These are phyloP conservation scores for Salvelinus sp. DNA, from an alignment of 2,113 vertebrate species.

Conservation along the genomic window DNA sequence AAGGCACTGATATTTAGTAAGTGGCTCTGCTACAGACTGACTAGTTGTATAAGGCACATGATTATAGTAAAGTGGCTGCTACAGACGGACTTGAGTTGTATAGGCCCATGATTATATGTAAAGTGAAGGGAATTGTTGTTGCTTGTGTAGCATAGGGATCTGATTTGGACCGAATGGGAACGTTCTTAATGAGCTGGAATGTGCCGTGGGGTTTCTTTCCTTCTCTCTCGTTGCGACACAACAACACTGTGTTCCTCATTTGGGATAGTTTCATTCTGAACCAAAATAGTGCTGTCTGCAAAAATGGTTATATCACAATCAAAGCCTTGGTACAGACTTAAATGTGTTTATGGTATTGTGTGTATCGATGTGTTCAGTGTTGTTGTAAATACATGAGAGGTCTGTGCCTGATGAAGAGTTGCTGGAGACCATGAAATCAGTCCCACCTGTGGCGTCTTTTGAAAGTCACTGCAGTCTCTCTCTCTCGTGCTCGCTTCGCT, in stretches of 20 bases:
- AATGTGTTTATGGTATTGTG: conserved; percentile 1
- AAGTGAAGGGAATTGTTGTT: conserved; percentile 40
- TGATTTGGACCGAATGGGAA: conserved; percentile 57
- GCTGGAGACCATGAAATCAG: conserved; percentile 74
- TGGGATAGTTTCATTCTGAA: too few species aligned
- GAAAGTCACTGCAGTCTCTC: conserved; percentile 51
- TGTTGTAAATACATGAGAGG: conserved; percentile 57
- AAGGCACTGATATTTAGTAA: too few species aligned
- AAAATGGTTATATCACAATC: conserved; percentile 21
- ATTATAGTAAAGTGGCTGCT: too few species aligned
- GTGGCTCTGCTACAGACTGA: too few species aligned
- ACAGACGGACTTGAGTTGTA: too few species aligned
- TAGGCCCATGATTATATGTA: too few species aligned
- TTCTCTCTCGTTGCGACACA: conserved; percentile 12
- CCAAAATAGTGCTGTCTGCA: too few species aligned
- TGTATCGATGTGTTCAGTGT: not conserved
- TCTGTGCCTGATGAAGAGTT: conserved; percentile 73
- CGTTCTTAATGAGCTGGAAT: conserved; percentile 55
- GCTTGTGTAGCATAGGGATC: conserved; percentile 29
- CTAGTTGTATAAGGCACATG: too few species aligned
- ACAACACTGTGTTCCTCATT: not conserved
- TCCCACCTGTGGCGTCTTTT: conserved; percentile 77
- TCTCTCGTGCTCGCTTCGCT: too few species aligned
- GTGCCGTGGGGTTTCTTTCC: conserved; percentile 35
- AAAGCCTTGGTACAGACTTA: conserved; percentile 7